These are phyloP conservation scores for Cephus spinipes DNA, from an alignment of 2,888 invertebrate species.

Conservation along the genomic window DNA sequence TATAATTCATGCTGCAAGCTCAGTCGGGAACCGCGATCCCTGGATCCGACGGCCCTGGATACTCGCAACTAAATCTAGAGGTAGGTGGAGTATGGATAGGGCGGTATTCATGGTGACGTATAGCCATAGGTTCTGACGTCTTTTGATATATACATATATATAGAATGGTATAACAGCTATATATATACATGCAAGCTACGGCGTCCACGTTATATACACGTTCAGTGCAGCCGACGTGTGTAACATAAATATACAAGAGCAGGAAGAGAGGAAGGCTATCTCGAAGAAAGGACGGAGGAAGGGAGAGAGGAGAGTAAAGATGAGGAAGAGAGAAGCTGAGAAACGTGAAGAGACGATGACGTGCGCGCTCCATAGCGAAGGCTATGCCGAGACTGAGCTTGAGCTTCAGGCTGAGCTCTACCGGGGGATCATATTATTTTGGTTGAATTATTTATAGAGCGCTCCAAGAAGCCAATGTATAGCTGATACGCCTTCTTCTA, in stretches of 20 bases:
- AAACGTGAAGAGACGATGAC: slow-evolving; percentile 10
- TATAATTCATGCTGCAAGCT: slow-evolving; percentile 36
- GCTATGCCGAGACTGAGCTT: slow-evolving; percentile 24
- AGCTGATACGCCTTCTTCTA: neutral
- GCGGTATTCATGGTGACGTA: no score
- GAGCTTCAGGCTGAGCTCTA: slow-evolving; percentile 16
- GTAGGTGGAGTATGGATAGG: no score
- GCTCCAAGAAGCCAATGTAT: slow-evolving; percentile 27
- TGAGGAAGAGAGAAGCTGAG: neutral
- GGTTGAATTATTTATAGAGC: slow-evolving; percentile 64
- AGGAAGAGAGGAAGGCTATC: slow-evolving; percentile 6
- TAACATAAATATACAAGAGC: slow-evolving; percentile 25
- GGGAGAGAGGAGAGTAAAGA: slow-evolving; percentile 5
- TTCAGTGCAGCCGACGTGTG: slow-evolving; percentile 3
- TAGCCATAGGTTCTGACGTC: no score
- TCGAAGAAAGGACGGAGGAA: slow-evolving; percentile 5
- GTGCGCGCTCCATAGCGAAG: slow-evolving; percentile 1
- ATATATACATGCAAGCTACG: neutral
- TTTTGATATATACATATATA: no score
- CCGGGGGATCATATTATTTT: slow-evolving; percentile 53
- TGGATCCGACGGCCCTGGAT: neutral
- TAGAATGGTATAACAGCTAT: neutral
- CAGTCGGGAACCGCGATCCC: slow-evolving; percentile 25
- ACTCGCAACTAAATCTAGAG: no score
- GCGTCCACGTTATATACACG: neutral